Evolutionary conservation across 2,888 invertebrate species (phyloP), one percentile per base, ranked within the genome.

Genomic region (Gibbula magus): DNA sequence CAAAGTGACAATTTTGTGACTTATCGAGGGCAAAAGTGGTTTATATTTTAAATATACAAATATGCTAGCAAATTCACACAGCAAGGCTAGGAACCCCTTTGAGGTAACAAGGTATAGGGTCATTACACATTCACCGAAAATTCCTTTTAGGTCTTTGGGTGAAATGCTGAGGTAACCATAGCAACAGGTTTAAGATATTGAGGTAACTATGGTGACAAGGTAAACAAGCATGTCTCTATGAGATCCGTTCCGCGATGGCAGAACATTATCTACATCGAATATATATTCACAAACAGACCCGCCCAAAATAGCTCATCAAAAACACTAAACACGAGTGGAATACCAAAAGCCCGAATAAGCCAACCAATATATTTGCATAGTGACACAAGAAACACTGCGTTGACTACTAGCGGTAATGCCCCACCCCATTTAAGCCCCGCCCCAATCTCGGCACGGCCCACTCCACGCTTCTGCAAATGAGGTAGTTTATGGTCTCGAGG

Each of bases 151-250:
- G 70, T 35, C 70, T 70, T 70, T n/a, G 35, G 70, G 35, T 70
- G 70, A 20, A 35, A 70, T 35, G 35, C 20, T 70, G 70, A 70
- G 70, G 70, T 70, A 70, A 70, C 35, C 70, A 70, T 70, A 70
- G 32, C 35, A 70, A 35, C 70, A 70, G 35, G 70, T 32, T 70
- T n/a, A n/a, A 39, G 70, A 20, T 35, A 70, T 70, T 70, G 70
- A 70, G 70, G 70, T 70, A 70, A 70, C 70, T 35, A 70, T 70
- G 70, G 70, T 70, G 35, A 39, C 22, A 70, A 35, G 61, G 61
- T 61, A 13, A 61, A 61, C 61, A 61, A 61, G 25, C 35, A 29
- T 35, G 18, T 70, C 70, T 70, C 70, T 70, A 35, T 70, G 70
- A 70, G 70, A 70, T 70, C 70, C 16, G 70, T 35, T 35, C 70